phyloP scores from a whole-genome alignment of 1,140 invertebrate genomes.

The Intoshia linei region DNA sequence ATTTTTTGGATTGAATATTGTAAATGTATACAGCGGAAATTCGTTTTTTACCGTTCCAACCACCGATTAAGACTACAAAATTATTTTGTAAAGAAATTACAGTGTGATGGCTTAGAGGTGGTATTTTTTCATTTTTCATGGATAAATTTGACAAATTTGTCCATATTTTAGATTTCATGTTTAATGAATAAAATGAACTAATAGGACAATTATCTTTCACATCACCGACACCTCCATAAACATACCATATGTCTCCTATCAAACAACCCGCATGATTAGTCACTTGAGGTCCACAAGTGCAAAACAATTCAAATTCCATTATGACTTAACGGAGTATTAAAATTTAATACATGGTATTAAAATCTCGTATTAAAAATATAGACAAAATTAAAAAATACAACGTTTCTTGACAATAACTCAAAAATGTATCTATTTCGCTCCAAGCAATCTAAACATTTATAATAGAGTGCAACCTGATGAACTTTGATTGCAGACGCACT shows the following conservation, averaged over 20 bases:
- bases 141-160: neutral
- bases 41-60: slow-evolving; percentile 16
- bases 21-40: slow-evolving; percentile 10
- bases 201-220: slow-evolving; percentile 10
- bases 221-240: slow-evolving; percentile 15
- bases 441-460: no score
- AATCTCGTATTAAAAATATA: no score
- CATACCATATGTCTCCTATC: slow-evolving; percentile 9
- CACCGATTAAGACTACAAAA: slow-evolving; percentile 17
- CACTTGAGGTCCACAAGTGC: slow-evolving; percentile 11
- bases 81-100: slow-evolving; percentile 11
- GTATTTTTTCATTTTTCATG: slow-evolving; percentile 8
- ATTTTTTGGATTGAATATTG: slow-evolving; percentile 11
- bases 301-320: slow-evolving; percentile 8
- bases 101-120: slow-evolving; percentile 15
- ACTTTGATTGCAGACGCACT: no score
- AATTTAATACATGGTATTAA: no score
- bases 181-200: slow-evolving; percentile 11
- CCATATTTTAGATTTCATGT: slow-evolving; percentile 6
- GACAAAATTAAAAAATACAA: no score
- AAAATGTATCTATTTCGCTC: no score
- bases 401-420: no score
- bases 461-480: no score
- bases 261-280: slow-evolving; percentile 10
- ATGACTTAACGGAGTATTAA: no score